These are phyloP conservation scores for Lichenostomus cassidix DNA, from an alignment of 2,113 vertebrate genomes.

Conservation along the genomic window DNA sequence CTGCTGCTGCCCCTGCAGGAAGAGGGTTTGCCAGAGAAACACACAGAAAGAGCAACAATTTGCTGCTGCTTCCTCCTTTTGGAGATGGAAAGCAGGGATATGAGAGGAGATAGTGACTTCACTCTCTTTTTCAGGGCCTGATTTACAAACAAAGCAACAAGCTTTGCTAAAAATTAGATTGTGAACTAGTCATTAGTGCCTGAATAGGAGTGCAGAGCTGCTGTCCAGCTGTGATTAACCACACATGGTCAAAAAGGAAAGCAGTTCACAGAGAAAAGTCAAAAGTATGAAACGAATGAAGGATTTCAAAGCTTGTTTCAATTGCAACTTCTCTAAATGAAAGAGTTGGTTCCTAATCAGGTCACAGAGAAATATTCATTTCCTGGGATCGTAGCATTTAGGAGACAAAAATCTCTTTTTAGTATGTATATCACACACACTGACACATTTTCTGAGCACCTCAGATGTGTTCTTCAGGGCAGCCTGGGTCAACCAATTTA, in stretches of 20 bases:
- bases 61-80: no score
- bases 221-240: not conserved
- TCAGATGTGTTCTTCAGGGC: not conserved
- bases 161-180: not conserved
- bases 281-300: not conserved
- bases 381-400: slow-evolving; percentile 18
- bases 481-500: slow-evolving; percentile 1
- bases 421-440: slow-evolving; percentile 1
- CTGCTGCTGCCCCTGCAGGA: not conserved
- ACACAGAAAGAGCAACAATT: no score
- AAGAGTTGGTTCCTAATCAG: slow-evolving; percentile 26
- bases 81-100: no score
- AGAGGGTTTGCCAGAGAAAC: not conserved
- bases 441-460: not conserved
- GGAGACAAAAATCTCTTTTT: slow-evolving; percentile 27
- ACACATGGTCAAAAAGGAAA: not conserved
- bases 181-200: not conserved
- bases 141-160: not conserved
- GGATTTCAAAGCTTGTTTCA: slow-evolving; percentile 19
- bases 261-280: not conserved
- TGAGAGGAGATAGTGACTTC: not conserved
- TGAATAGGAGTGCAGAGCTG: not conserved
- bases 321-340: slow-evolving; percentile 10
- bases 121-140: not conserved
- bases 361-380: slow-evolving; percentile 26